Conservation (phyloP, 2,113 vertebrate genomes). For the Natator depressus region DNA sequence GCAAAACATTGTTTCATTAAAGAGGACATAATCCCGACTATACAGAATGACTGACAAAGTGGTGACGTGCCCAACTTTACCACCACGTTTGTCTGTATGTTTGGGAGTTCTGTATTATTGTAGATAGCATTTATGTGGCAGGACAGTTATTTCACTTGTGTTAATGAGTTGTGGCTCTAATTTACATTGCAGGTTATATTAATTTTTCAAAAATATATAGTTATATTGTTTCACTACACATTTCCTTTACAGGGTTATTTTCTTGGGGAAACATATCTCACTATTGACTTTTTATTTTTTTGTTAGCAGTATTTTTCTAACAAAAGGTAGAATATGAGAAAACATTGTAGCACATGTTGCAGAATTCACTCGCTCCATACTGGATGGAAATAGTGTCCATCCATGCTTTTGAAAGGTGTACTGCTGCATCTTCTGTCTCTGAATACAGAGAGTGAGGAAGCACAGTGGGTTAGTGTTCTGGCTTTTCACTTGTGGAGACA, state of each 20-base stretch:
- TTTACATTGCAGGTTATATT: neutral
- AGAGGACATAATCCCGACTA: neutral
- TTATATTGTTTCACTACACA: neutral
- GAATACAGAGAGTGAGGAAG: neutral
- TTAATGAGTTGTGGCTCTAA: neutral
- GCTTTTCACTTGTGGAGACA: neutral
- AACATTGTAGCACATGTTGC: neutral
- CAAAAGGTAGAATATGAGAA: neutral
- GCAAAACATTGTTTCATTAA: neutral
- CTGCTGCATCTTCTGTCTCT: neutral
- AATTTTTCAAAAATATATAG: neutral
- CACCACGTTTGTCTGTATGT: neutral
- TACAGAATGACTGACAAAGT: neutral
- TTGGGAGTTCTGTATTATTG: neutral
- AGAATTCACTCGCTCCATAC: neutral
- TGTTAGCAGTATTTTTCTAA: neutral
- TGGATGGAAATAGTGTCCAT: neutral
- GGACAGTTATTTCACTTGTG: neutral
- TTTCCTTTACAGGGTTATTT: neutral
- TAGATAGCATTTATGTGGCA: neutral
- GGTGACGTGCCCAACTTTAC: neutral
- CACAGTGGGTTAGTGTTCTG: neutral
- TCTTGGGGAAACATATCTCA: neutral
- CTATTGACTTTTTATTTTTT: neutral
- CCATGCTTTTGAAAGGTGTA: neutral